phyloP scores from a whole-genome alignment of 2,888 invertebrate genomes.

The Cyclophora punctaria region DNA sequence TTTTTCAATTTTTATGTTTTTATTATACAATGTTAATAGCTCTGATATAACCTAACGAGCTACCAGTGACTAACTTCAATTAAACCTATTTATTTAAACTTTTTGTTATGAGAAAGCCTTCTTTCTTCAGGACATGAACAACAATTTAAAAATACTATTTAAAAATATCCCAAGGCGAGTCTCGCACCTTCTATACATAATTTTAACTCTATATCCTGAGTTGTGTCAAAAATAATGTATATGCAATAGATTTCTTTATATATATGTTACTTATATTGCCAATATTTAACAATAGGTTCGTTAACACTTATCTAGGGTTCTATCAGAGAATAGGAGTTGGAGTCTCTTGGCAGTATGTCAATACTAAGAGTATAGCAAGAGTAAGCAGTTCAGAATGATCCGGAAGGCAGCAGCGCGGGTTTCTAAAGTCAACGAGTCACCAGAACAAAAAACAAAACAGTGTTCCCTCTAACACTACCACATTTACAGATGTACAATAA shows the following conservation, averaged over 20 bases:
- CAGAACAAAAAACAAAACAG: constrained; percentile 28
- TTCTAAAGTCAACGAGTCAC: constrained; percentile 53
- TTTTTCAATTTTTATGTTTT: constrained; percentile 67
- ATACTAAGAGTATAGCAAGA: constrained; percentile 35
- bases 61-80: constrained; percentile 57
- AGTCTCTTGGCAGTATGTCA: constrained; percentile 43
- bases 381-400: constrained; percentile 33
- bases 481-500: constrained; percentile 37
- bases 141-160: constrained; percentile 55
- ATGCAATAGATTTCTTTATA: constrained; percentile 33
- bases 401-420: constrained; percentile 39
- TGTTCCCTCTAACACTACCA: constrained; percentile 35
- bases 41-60: constrained; percentile 52
- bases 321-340: constrained; percentile 35
- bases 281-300: constrained; percentile 40
- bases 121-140: constrained; percentile 45
- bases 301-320: constrained; percentile 45
- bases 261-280: constrained; percentile 32
- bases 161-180: constrained; percentile 46
- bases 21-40: constrained; percentile 61
- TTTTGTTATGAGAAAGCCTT: constrained; percentile 51
- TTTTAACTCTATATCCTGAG: constrained; percentile 33
- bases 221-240: constrained; percentile 46
- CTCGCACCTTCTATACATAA: constrained; percentile 30
- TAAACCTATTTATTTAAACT: constrained; percentile 43